These are phyloP conservation scores for Esperia sulphurella DNA, from an alignment of 2,888 invertebrate genomes.

Conservation along the genomic window DNA sequence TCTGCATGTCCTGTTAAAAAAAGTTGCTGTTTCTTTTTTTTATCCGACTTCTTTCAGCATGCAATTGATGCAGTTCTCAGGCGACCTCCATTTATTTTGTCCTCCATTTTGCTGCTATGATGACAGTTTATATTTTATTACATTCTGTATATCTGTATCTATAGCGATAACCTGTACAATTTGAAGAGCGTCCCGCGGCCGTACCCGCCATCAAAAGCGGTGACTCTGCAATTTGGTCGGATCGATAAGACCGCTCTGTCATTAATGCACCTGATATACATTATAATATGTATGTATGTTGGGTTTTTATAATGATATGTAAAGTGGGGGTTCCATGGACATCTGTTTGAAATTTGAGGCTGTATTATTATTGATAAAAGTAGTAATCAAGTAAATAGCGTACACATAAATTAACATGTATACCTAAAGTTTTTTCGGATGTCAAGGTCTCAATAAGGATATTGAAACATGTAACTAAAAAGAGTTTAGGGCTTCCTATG, in stretches of 20 bases:
- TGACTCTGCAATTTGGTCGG: constrained; percentile 54
- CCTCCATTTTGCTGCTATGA: too few relatives aligned
- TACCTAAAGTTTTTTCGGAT: not conserved
- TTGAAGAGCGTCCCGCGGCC: constrained; percentile 21
- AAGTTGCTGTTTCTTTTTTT: too few relatives aligned
- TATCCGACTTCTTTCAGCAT: too few relatives aligned
- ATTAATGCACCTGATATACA: constrained; percentile 33
- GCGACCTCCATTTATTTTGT: too few relatives aligned
- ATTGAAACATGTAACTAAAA: too few relatives aligned
- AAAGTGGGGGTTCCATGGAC: not conserved
- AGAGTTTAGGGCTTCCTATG: too few relatives aligned
- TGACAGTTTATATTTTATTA: not conserved
- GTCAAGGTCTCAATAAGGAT: not conserved
- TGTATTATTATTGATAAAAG: not conserved
- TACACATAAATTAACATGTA: not conserved
- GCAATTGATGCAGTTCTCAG: too few relatives aligned
- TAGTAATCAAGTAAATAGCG: not conserved
- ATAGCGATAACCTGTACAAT: constrained; percentile 24
- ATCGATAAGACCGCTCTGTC: constrained; percentile 42
- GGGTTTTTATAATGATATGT: not conserved
- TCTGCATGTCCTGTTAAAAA: too few relatives aligned
- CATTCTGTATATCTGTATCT: not conserved
- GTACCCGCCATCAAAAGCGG: constrained; percentile 53
- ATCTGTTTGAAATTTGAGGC: not conserved
- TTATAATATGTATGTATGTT: not conserved